Evolutionary conservation across 2,797 vertebrate species (phyloP), one percentile per base, ranked within the genome.

Genomic region (Yasuhikotakia modesta): DNA sequence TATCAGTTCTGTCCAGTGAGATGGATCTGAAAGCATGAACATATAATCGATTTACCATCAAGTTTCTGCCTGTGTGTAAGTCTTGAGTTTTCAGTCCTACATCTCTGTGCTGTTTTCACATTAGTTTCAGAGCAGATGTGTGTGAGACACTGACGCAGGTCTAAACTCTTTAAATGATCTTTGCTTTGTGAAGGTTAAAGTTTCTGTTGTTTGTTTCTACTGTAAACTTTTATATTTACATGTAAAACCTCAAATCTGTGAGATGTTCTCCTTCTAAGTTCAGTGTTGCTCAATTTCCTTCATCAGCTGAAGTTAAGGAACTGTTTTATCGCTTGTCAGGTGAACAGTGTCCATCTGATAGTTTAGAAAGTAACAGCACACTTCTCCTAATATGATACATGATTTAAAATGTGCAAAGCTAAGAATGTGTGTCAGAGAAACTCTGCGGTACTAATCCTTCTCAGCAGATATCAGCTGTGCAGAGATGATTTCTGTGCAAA

Each of bases 401-500:
- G 39, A 43, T 57, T 57, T 27, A 6, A 61, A 21, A 24, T 7
- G 16, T 58, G 90, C 89, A 89, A 86, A 87, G 82, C 75, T 73
- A 87, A 87, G 82, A 69, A 73, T 5, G 83, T 86, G 79, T 73
- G 85, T 90, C 88, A 90, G 87, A 83, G 81, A 79, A 71, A 65
- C 82, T 87, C 81, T 76, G 80, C 82, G 87, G 87, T 88, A 88
- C 85, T 87, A 85, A 83, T 86, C 76, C 70, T 2, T 80, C 73
- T 88, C 87, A 89, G 86, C 87, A 89, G 86, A 91, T 91, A 90
- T 78, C 79, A 75, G 52, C 74, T 68, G 12, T 2, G 52, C 82
- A 85, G 87, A 85, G 87, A 86, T 87, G 80, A 89, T 69, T 78
- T 81, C 77, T 74, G 60, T 80, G 50, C 13, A 13, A 0, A 16